These are phyloP conservation scores for Oncopodura yosiiana DNA, from an alignment of 1,140 invertebrate genomes.

Conservation along the genomic window DNA sequence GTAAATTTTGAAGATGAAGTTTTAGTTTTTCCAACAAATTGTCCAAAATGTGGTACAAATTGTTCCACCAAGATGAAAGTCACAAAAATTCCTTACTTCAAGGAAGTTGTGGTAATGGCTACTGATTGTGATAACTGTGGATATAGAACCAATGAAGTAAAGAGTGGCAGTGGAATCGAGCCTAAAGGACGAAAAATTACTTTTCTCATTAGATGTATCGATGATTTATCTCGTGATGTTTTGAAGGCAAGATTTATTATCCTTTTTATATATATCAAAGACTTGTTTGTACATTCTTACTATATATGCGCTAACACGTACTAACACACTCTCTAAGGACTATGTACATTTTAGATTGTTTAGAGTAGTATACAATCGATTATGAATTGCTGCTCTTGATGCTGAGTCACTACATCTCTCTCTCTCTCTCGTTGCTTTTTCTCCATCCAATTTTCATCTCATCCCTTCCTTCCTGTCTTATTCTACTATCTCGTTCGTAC, in stretches of 20 bases:
- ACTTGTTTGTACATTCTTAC: no score
- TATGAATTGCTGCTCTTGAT: no score
- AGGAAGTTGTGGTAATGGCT: conserved; percentile 96
- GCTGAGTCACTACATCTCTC: no score
- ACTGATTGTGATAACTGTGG: conserved; percentile 86
- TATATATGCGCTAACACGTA: no score
- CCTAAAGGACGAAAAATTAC: conserved; percentile 67
- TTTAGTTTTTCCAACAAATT: conserved; percentile 75
- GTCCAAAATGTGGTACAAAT: conserved; percentile 69
- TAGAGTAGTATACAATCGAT: conserved; percentile 6
- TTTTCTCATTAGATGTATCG: conserved; percentile 57
- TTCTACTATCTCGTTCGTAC: no score
- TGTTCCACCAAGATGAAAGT: conserved; percentile 94
- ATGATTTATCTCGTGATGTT: conserved; percentile 84
- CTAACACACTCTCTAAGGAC: no score
- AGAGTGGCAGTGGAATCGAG: conserved; percentile 84
- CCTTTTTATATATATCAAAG: no score
- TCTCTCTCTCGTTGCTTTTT: no score
- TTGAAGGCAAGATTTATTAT: conserved; percentile 59
- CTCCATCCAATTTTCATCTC: no score
- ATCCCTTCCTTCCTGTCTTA: no score
- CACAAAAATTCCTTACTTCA: conserved; percentile 91
- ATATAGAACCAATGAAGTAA: conserved; percentile 85
- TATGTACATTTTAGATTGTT: no score
- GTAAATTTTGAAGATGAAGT: conserved; percentile 68